Evolutionary conservation across 2,113 vertebrate genomes (phyloP).

Genomic region (Falco punctatus): DNA sequence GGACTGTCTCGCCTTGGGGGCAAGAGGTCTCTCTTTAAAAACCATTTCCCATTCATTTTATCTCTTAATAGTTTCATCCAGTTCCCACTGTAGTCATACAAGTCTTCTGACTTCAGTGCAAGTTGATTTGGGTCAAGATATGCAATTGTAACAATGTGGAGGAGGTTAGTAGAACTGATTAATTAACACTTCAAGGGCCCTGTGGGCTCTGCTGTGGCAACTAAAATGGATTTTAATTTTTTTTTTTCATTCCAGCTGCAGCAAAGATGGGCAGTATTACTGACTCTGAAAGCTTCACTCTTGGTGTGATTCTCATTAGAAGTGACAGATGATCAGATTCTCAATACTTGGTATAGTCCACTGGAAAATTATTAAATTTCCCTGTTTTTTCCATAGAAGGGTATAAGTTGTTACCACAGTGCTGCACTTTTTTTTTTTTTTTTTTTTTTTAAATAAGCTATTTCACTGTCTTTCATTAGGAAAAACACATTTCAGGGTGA

Average conservation of each 20-base stretch:
- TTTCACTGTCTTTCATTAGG: neutral
- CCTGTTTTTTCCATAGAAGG: neutral
- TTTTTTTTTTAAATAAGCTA: neutral
- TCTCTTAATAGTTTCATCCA: neutral
- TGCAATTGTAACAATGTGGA: neutral
- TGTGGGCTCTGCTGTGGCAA: neutral
- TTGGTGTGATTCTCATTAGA: neutral
- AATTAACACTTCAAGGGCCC: neutral
- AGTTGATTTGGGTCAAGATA: neutral
- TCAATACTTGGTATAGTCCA: neutral
- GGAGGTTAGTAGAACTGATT: neutral
- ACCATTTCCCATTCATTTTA: neutral
- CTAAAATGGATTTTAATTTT: neutral
- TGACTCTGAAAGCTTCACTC: neutral
- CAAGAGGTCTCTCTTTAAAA: constrained; percentile 8
- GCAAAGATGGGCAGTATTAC: neutral
- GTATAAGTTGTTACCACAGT: neutral
- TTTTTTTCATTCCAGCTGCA: neutral
- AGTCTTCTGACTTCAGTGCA: neutral
- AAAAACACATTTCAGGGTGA: neutral
- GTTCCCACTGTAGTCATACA: neutral
- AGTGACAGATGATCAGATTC: neutral
- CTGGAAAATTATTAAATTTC: neutral
- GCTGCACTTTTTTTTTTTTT: too few relatives aligned
- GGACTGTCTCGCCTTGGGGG: neutral